Evolutionary conservation across 2,888 invertebrate species (phyloP).

Genomic region (Agonopterix subpropinquella): DNA sequence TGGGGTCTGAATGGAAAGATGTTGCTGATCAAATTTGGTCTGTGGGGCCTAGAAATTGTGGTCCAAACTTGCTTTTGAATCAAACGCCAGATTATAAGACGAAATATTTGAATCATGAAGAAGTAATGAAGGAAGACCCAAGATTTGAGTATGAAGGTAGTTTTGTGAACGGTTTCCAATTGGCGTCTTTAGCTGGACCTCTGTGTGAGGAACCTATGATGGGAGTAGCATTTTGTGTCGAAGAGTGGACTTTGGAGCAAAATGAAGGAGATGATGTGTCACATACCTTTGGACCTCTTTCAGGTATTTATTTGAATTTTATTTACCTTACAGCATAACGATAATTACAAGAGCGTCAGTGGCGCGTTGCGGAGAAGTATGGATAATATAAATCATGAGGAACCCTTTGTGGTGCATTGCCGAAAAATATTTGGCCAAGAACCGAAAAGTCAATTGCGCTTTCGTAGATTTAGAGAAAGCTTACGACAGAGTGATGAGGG

Average conservation of each 20-base stretch:
- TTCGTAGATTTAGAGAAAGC: too few relatives aligned
- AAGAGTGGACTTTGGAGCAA: slow-evolving; percentile 83
- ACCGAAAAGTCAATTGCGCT: too few relatives aligned
- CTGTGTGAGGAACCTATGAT: slow-evolving; percentile 98
- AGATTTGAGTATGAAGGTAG: slow-evolving; percentile 83
- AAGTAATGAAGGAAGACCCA: slow-evolving; percentile 63
- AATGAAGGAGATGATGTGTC: slow-evolving; percentile 50
- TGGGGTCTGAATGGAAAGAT: slow-evolving; percentile 70
- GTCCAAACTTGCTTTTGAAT: slow-evolving; percentile 93
- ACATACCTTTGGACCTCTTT: slow-evolving; percentile 70
- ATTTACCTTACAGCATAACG: too few relatives aligned
- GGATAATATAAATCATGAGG: too few relatives aligned
- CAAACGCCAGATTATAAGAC: slow-evolving; percentile 79
- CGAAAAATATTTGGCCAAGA: too few relatives aligned
- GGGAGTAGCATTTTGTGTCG: slow-evolving; percentile 93
- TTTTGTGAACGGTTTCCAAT: slow-evolving; percentile 90
- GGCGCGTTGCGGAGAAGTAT: too few relatives aligned
- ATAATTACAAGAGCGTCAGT: too few relatives aligned
- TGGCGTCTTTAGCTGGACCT: slow-evolving; percentile 92
- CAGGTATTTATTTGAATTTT: slow-evolving; percentile 47
- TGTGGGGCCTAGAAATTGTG: slow-evolving; percentile 92
- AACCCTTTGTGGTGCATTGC: too few relatives aligned
- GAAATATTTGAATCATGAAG: slow-evolving; percentile 54
- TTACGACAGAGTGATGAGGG: too few relatives aligned
- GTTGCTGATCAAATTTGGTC: slow-evolving; percentile 87